Base-by-base conservation (phyloP, 2,888 invertebrate species). In the Arenicola marina region DNA sequence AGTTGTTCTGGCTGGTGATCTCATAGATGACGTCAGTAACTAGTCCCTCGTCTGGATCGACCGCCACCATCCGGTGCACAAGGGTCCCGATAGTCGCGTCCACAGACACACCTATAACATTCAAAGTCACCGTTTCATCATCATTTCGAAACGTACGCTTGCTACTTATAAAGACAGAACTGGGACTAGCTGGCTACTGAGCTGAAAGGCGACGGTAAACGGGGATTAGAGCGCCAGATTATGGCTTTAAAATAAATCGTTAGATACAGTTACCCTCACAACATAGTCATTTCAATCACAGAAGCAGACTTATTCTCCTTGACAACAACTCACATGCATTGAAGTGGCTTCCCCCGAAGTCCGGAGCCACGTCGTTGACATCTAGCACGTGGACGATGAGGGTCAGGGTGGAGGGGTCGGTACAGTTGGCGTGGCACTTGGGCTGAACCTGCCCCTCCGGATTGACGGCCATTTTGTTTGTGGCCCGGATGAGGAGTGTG, bases 261-360 rank as follows among this genome's bases (percentile, higher is more conserved):
- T n/a, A n/a, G n/a, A n/a, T n/a, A n/a, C n/a, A n/a, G n/a, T n/a
- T n/a, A n/a, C n/a, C n/a, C n/a, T n/a, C n/a, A n/a, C n/a, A n/a
- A n/a, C n/a, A n/a, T n/a, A n/a, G n/a, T n/a, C n/a, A n/a, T n/a
- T n/a, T n/a, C n/a, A n/a, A n/a, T n/a, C n/a, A n/a, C n/a, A n/a
- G n/a, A n/a, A n/a, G n/a, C n/a, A n/a, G n/a, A n/a, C n/a, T n/a
- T n/a, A n/a, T n/a, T n/a, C n/a, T n/a, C n/a, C n/a, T n/a, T n/a
- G n/a, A n/a, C n/a, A n/a, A n/a, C n/a, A n/a, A n/a, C 48, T 48
- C 24, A 48, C 48, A 48, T 48, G 48, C 48, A 48, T 48, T 48
- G 26, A n/a, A 48, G 26, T 7, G 7, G 7, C 24, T 11, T n/a
- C 24, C 7, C 7, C 18, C 7, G 48, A 48, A 48, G 15, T 21